phyloP scores from a whole-genome alignment of 2,797 vertebrate genomes.

The Artibeus lituratus region DNA sequence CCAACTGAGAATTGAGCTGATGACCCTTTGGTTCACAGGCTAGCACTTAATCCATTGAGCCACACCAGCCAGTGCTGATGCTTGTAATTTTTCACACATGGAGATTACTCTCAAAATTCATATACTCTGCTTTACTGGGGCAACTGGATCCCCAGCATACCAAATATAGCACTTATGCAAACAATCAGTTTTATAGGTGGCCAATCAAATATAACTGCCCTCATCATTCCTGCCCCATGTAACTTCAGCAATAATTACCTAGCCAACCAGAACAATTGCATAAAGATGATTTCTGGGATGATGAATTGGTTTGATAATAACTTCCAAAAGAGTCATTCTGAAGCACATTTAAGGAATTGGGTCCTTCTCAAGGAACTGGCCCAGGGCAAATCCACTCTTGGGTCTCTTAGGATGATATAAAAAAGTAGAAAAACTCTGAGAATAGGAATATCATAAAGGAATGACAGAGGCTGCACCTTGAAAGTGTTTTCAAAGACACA shows the following conservation, averaged over 20 bases:
- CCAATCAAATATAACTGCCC: neutral
- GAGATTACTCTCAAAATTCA: neutral
- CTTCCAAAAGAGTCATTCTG: constrained; percentile 24
- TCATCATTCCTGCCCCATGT: neutral
- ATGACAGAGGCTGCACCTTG: neutral
- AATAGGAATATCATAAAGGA: neutral
- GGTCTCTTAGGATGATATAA: neutral
- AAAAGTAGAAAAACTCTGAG: neutral
- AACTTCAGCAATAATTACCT: neutral
- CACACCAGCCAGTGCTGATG: too few relatives aligned
- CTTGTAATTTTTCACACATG: neutral
- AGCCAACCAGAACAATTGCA: neutral
- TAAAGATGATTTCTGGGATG: neutral
- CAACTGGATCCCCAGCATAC: neutral
- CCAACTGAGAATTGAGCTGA: too few relatives aligned
- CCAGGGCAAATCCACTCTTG: neutral
- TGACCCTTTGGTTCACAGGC: too few relatives aligned
- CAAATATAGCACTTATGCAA: neutral
- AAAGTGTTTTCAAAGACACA: neutral
- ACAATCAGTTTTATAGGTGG: neutral
- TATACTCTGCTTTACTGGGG: neutral
- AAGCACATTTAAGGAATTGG: neutral
- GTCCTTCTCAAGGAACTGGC: neutral
- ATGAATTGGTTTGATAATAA: constrained; percentile 6
- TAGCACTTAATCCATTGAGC: too few relatives aligned